phyloP scores from a whole-genome alignment of 2,113 vertebrate species.

The Tachysurus vachellii region DNA sequence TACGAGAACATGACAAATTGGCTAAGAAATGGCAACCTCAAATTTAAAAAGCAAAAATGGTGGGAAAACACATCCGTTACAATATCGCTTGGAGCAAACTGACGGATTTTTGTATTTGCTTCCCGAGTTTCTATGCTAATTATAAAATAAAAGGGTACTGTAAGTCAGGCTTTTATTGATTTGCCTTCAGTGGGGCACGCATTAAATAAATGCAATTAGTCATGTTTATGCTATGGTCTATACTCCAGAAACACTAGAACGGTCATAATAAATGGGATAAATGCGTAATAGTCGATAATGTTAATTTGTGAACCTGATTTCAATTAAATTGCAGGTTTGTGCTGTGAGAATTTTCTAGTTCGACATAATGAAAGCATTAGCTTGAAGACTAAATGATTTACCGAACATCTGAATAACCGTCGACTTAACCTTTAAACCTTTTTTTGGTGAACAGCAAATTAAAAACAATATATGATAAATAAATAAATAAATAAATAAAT shows the following conservation, averaged over 20 bases:
- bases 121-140: neutral
- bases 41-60: neutral
- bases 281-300: neutral
- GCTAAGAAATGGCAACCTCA: neutral
- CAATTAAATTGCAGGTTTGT: neutral
- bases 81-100: neutral
- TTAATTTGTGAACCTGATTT: neutral
- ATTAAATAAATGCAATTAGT: neutral
- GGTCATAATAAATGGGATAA: neutral
- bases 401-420: slow-evolving; percentile 1
- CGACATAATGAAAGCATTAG: neutral
- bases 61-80: neutral
- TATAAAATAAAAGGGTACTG: neutral
- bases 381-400: neutral
- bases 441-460: neutral
- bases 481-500: neutral
- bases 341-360: neutral
- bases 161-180: neutral
- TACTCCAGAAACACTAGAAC: neutral
- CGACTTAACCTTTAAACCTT: neutral
- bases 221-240: neutral
- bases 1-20: neutral
- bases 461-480: no score
- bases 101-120: neutral
- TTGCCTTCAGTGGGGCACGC: neutral